Percentiles rank a stretch among this genome's conserved stretches.
phyloP scores from a whole-genome alignment of 2,888 invertebrate species.

The Rhingia rostrata region DNA sequence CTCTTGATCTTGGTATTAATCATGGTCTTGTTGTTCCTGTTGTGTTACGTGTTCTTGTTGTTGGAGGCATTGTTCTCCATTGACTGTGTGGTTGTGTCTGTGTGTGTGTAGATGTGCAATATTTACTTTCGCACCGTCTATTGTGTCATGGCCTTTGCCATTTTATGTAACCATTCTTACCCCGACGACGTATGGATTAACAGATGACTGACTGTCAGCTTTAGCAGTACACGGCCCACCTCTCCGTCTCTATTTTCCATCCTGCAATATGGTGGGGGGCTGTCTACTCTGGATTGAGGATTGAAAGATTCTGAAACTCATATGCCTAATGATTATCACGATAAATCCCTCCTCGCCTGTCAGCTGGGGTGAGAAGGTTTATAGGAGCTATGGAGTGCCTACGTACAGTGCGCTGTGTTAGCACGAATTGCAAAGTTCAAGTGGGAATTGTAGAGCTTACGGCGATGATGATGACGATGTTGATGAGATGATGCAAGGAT shows the following conservation, averaged over 20 bases:
- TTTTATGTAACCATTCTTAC: conserved; percentile 66
- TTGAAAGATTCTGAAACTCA: conserved; percentile 73
- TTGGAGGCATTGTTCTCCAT: conserved; percentile 33
- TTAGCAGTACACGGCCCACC: conserved; percentile 22
- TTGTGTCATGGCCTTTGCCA: conserved; percentile 66
- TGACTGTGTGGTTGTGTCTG: conserved; percentile 1
- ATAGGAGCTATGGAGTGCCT: conserved; percentile 41
- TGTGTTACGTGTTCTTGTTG: conserved; percentile 54
- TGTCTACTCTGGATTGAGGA: conserved; percentile 58
- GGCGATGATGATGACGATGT: conserved; percentile 60
- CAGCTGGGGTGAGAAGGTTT: conserved; percentile 46
- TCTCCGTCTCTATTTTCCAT: background rate
- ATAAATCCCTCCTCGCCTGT: conserved; percentile 65
- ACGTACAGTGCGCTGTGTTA: conserved; percentile 18
- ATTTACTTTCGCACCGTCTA: conserved; percentile 45
- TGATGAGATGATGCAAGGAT: conserved; percentile 58
- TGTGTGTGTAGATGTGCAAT: conserved; percentile 10
- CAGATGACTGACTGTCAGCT: conserved; percentile 65
- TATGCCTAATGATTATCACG: conserved; percentile 72
- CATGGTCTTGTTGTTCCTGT: conserved; percentile 67
- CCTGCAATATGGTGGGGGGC: conserved; percentile 23
- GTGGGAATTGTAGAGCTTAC: conserved; percentile 67
- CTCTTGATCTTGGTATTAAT: conserved; percentile 70
- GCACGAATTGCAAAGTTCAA: conserved; percentile 65
- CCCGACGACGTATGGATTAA: conserved; percentile 62